Evolutionary conservation across 30 jellyfish, hydroid and myxozoan genomes (phyloP).

Genomic region (Morbakka virulenta): DNA sequence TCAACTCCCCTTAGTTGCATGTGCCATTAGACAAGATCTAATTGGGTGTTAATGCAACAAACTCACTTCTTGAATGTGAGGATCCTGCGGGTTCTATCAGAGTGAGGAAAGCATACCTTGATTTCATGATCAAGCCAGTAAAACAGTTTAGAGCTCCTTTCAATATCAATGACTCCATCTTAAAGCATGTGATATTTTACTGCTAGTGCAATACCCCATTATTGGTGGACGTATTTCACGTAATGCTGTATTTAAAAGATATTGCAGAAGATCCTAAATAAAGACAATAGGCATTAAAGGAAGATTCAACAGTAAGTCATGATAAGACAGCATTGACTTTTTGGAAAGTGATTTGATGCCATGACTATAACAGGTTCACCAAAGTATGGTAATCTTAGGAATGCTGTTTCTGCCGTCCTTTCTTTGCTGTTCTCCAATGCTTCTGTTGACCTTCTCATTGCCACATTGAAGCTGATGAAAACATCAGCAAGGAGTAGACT

Average conservation of each 20-base stretch:
- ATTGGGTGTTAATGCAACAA: not conserved
- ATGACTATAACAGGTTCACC: not conserved
- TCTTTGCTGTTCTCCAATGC: not conserved
- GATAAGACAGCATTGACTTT: not conserved
- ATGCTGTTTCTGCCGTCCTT: not conserved
- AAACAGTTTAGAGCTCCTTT: not conserved
- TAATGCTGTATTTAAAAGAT: not conserved
- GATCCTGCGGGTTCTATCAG: not conserved
- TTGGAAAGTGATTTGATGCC: not conserved
- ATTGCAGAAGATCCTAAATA: not conserved
- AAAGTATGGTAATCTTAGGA: not conserved
- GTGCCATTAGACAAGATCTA: not conserved
- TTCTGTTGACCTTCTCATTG: not conserved
- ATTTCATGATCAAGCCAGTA: slow-evolving; percentile 1
- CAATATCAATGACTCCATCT: not conserved
- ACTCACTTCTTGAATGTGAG: not conserved
- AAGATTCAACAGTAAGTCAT: not conserved
- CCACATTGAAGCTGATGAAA: not conserved
- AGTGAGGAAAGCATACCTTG: slow-evolving; percentile 17
- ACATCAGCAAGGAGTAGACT: not conserved
- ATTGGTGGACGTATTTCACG: not conserved
- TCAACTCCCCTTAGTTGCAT: not conserved
- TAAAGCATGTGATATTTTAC: not conserved
- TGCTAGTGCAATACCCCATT: slow-evolving; percentile 18
- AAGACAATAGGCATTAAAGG: not conserved